Conservation (phyloP, 2,113 vertebrate genomes). For the Hoplias malabaricus region DNA sequence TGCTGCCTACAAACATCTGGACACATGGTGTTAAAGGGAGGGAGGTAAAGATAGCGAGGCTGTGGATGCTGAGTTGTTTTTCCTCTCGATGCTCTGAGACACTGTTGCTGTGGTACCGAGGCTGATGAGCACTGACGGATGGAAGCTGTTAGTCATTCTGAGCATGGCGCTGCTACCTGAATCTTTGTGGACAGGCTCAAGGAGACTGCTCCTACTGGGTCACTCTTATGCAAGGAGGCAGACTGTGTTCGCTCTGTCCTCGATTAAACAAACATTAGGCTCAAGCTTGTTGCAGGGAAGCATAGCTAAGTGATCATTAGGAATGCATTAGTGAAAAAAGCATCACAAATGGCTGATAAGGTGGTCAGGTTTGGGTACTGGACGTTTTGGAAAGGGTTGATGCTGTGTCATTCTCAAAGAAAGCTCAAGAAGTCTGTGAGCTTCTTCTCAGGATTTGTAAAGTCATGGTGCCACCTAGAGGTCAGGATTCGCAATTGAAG, state of each 20-base stretch:
- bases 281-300: not conserved
- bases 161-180: not conserved
- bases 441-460: not conserved
- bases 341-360: not conserved
- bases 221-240: not conserved
- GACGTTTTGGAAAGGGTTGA: not conserved
- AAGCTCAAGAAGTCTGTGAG: not conserved
- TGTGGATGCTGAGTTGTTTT: not conserved
- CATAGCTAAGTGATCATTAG: not conserved
- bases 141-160: slow-evolving; percentile 12
- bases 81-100: not conserved
- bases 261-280: not conserved
- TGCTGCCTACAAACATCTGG: too few species aligned
- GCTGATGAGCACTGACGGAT: not conserved
- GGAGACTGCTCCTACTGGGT: not conserved
- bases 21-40: not conserved
- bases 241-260: not conserved
- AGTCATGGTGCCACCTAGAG: slow-evolving; percentile 27
- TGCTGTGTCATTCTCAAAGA: slow-evolving; percentile 43
- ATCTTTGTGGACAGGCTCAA: not conserved
- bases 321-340: not conserved
- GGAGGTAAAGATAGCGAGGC: not conserved
- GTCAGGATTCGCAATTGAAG: not conserved
- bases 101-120: not conserved
- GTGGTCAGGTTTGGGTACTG: not conserved